Conservation (phyloP, 23 tunicate genomes). For the Trididemnum miniatum region DNA sequence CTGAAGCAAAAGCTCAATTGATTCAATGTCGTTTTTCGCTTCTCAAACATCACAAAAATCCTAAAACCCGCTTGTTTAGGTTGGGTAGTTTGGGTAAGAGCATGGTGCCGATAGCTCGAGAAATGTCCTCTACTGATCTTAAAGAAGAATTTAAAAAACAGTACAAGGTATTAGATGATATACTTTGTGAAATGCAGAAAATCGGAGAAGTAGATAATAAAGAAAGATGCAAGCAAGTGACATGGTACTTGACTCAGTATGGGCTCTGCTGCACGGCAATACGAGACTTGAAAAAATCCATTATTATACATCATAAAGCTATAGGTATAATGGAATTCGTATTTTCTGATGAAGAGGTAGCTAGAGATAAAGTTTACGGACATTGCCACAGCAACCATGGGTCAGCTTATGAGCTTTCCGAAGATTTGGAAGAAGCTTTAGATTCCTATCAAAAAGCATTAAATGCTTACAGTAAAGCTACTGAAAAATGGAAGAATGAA, state of each 20-base stretch:
- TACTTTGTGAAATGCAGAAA: not conserved
- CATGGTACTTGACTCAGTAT: conserved; percentile 1
- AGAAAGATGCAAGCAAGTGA: not conserved
- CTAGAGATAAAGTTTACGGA: not conserved
- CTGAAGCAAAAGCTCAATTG: not conserved
- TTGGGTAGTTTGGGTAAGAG: not conserved
- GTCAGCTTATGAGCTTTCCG: not conserved
- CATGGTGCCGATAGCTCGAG: not conserved
- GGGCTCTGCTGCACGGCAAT: conserved; percentile 9
- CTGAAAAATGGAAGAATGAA: not conserved
- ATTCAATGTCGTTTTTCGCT: not conserved
- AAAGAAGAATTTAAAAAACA: not conserved
- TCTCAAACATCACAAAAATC: not conserved
- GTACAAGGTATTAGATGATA: not conserved
- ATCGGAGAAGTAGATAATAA: not conserved
- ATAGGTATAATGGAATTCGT: not conserved
- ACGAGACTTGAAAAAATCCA: not conserved
- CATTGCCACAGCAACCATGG: not conserved
- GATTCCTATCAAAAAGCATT: not conserved
- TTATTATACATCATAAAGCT: not conserved
- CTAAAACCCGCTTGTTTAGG: not conserved
- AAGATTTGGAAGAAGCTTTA: not conserved
- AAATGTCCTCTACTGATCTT: not conserved
- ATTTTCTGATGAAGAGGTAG: not conserved
- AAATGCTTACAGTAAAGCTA: not conserved